Evolutionary conservation across 1,140 invertebrate genomes (phyloP).

Genomic region (Chrysopa pallens): DNA sequence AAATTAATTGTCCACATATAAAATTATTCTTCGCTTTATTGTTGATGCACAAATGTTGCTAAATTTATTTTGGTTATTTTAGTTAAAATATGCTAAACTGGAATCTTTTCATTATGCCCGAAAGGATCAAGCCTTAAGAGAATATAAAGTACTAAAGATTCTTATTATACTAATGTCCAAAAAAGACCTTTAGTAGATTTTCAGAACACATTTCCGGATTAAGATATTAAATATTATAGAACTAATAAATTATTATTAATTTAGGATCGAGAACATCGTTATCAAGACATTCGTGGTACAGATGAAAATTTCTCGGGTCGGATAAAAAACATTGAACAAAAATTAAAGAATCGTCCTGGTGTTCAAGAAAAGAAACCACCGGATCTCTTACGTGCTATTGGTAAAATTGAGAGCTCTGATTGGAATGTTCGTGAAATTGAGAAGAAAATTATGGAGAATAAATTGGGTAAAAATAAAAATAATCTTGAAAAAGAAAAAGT

Average conservation of each 20-base stretch:
- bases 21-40: too few relatives aligned
- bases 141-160: too few relatives aligned
- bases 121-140: too few relatives aligned
- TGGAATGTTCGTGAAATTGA: slow-evolving; percentile 87
- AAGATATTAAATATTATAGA: too few relatives aligned
- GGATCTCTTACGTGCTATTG: slow-evolving; percentile 70
- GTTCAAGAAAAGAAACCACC: slow-evolving; percentile 60
- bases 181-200: too few relatives aligned
- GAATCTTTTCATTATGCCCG: too few relatives aligned
- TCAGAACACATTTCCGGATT: too few relatives aligned
- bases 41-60: too few relatives aligned
- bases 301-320: slow-evolving; percentile 54
- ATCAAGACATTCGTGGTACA: slow-evolving; percentile 30
- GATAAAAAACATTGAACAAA: slow-evolving; percentile 48
- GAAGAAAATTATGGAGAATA: slow-evolving; percentile 75
- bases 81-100: too few relatives aligned
- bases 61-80: too few relatives aligned
- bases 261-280: slow-evolving; percentile 45
- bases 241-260: slow-evolving; percentile 7
- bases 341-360: slow-evolving; percentile 33
- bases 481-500: slow-evolving; percentile 58
- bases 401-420: slow-evolving; percentile 76
- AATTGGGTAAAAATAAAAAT: slow-evolving; percentile 38
- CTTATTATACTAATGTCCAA: too few relatives aligned
- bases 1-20: too few relatives aligned